Conservation (phyloP, 2,797 vertebrate genomes). For the Lophius americanus region DNA sequence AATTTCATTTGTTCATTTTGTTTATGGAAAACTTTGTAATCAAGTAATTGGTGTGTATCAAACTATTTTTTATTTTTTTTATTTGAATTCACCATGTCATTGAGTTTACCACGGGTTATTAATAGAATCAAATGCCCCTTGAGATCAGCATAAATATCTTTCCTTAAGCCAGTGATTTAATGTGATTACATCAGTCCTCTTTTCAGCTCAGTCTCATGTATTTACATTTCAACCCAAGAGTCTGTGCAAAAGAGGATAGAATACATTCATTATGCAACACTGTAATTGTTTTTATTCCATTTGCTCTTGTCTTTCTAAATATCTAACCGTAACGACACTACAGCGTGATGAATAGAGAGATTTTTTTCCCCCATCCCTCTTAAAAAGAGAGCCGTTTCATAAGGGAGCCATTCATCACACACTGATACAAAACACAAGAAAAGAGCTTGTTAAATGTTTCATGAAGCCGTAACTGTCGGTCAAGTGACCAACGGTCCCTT, state of each 20-base stretch:
- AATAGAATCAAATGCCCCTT: slow-evolving; percentile 64
- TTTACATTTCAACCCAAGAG: slow-evolving; percentile 69
- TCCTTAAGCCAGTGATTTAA: slow-evolving; percentile 61
- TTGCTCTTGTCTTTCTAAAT: slow-evolving; percentile 72
- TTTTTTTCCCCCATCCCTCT: slow-evolving; percentile 34
- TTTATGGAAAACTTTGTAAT: slow-evolving; percentile 47
- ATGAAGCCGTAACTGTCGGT: slow-evolving; percentile 58
- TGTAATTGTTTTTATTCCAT: slow-evolving; percentile 52
- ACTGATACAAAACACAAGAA: slow-evolving; percentile 61
- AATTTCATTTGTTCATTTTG: slow-evolving; percentile 33
- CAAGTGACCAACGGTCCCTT: slow-evolving; percentile 53
- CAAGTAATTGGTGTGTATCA: slow-evolving; percentile 44
- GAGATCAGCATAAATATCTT: slow-evolving; percentile 55
- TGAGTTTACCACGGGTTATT: slow-evolving; percentile 56
- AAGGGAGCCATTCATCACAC: slow-evolving; percentile 63
- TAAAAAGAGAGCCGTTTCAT: slow-evolving; percentile 38
- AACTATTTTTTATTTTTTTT: slow-evolving; percentile 54
- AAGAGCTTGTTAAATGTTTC: slow-evolving; percentile 66
- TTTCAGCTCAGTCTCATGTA: slow-evolving; percentile 63
- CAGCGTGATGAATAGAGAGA: slow-evolving; percentile 67
- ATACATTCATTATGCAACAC: slow-evolving; percentile 66
- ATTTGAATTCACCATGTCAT: slow-evolving; percentile 49
- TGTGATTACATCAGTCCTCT: slow-evolving; percentile 70
- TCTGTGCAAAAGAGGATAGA: slow-evolving; percentile 65
- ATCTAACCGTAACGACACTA: slow-evolving; percentile 71